Conservation (phyloP, 2,888 invertebrate genomes). For the Oscheius myriophilus region DNA sequence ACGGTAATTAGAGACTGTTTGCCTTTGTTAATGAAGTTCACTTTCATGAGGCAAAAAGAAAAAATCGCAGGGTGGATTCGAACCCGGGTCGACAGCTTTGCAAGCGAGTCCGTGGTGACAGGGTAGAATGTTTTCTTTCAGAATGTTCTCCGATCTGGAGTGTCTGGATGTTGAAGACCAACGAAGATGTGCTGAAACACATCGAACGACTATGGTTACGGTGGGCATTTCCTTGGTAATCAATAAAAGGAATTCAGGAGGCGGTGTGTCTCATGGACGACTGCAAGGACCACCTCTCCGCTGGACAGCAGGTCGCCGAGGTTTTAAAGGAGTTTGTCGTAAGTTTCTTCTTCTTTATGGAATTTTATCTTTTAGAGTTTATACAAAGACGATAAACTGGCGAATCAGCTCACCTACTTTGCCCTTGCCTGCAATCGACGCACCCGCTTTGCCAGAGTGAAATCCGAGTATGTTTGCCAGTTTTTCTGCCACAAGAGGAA, state of each 20-base stretch:
- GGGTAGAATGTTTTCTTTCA: constrained; percentile 6
- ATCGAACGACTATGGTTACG: background rate
- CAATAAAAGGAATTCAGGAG: background rate
- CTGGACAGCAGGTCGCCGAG: background rate
- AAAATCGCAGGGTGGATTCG: no score
- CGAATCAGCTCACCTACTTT: constrained; percentile 22
- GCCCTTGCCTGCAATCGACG: constrained; percentile 15
- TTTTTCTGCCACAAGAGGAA: background rate
- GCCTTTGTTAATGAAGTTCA: no score
- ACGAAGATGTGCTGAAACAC: constrained; percentile 3
- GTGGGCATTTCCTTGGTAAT: background rate
- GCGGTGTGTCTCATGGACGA: constrained; percentile 3
- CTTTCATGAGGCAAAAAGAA: no score
- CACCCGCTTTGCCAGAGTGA: constrained; percentile 10
- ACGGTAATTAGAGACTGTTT: no score
- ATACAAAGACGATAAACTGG: constrained; percentile 1
- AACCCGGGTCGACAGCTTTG: no score
- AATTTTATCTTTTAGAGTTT: constrained; percentile 7
- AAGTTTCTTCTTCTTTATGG: background rate
- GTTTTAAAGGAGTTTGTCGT: constrained; percentile 21
- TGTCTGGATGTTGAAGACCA: constrained; percentile 15
- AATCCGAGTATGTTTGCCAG: constrained; percentile 15
- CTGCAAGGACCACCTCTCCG: background rate
- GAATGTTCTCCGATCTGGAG: background rate
- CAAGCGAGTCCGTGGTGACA: no score